Percentiles rank a stretch among this genome's conserved stretches.
phyloP scores from a whole-genome alignment of 2,797 vertebrate species.

The Lithobates pipiens region DNA sequence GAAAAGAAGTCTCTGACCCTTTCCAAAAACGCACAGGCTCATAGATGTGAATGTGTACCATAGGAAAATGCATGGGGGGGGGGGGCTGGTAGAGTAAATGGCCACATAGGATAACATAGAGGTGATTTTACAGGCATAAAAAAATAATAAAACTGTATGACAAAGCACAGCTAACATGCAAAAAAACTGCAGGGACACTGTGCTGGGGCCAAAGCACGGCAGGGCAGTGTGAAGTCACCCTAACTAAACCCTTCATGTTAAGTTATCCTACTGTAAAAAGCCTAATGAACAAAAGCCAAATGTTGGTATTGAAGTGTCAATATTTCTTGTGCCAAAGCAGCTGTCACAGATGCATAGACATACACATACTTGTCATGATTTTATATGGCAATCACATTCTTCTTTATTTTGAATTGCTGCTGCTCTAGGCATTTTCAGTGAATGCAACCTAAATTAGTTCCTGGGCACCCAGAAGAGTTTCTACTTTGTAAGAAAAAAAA shows the following conservation, averaged over 20 bases:
- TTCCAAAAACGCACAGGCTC: too few relatives aligned
- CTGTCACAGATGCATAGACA: slow-evolving; percentile 25
- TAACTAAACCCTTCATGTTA: not conserved
- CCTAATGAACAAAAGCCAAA: slow-evolving; percentile 20
- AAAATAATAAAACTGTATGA: too few relatives aligned
- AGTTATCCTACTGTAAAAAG: slow-evolving; percentile 21
- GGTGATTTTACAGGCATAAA: too few relatives aligned
- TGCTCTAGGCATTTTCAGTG: not conserved
- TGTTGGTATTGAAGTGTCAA: slow-evolving; percentile 5
- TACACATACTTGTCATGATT: not conserved
- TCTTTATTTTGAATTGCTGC: not conserved
- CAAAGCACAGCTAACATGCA: too few relatives aligned
- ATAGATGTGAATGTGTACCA: too few relatives aligned
- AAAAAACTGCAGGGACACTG: too few relatives aligned
- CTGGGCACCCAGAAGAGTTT: not conserved
- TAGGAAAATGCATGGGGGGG: too few relatives aligned
- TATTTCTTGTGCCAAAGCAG: slow-evolving; percentile 4
- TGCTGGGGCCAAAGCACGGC: too few relatives aligned
- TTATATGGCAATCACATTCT: not conserved
- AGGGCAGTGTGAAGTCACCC: too few relatives aligned
- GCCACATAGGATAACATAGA: too few relatives aligned
- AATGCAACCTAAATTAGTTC: not conserved
- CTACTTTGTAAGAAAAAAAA: not conserved
- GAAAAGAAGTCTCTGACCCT: too few relatives aligned
- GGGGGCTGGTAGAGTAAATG: too few relatives aligned